These are phyloP conservation scores for Siphamia tubifer DNA, from an alignment of 2,113 vertebrate species.

Conservation along the genomic window DNA sequence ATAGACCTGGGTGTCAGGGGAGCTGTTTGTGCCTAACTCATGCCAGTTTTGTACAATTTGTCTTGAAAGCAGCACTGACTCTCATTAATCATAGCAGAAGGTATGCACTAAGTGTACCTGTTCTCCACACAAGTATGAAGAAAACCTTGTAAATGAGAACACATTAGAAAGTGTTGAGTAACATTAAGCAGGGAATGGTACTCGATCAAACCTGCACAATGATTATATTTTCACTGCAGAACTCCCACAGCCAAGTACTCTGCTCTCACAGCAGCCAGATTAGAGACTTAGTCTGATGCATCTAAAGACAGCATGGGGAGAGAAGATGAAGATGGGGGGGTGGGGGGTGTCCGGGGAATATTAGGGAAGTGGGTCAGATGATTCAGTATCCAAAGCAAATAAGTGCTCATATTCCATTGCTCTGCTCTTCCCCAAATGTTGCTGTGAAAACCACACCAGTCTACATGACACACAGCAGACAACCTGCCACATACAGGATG, in stretches of 20 bases:
- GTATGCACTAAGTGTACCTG: neutral
- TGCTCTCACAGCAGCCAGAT: slow-evolving; percentile 27
- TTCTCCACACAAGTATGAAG: neutral
- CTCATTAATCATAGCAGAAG: neutral
- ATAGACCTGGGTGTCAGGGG: slow-evolving; percentile 15
- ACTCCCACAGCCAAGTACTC: slow-evolving; percentile 40
- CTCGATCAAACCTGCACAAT: slow-evolving; percentile 29
- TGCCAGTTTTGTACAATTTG: neutral
- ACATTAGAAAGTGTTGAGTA: slow-evolving; percentile 20
- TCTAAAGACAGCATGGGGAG: slow-evolving; percentile 29
- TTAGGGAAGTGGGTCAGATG: slow-evolving; percentile 71
- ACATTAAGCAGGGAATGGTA: slow-evolving; percentile 14
- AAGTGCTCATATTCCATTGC: slow-evolving; percentile 53
- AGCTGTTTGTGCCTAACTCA: slow-evolving; percentile 21
- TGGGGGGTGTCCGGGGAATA: slow-evolving; percentile 43
- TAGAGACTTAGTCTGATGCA: slow-evolving; percentile 53
- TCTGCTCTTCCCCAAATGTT: slow-evolving; percentile 36
- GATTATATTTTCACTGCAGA: slow-evolving; percentile 45
- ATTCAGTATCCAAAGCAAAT: slow-evolving; percentile 71
- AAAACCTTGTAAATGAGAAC: slow-evolving; percentile 11
- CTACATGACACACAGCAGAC: neutral
- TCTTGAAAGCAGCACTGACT: neutral
- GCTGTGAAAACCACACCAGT: slow-evolving; percentile 29
- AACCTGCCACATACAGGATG: neutral
- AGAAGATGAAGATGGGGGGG: slow-evolving; percentile 10